Evolutionary conservation across 2,888 invertebrate genomes (phyloP).

Genomic region (Pterobdella sp.): DNA sequence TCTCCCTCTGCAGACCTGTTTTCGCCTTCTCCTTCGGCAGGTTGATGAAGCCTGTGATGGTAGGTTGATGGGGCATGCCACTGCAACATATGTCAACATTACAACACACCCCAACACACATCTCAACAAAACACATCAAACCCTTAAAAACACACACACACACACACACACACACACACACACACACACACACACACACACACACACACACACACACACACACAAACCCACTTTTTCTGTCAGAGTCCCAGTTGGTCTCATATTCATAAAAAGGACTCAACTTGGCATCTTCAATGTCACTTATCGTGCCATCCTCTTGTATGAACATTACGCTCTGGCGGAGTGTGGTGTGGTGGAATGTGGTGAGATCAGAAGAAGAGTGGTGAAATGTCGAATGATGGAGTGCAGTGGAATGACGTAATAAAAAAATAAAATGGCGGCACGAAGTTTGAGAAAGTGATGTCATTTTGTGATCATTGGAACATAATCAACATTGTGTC

Average conservation of each 20-base stretch:
- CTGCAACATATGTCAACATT: background rate
- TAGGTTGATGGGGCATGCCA: background rate
- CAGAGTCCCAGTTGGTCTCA: conserved; percentile 33
- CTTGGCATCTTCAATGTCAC: conserved; percentile 31
- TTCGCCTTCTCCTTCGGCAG: conserved; percentile 19
- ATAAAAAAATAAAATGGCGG: too few species aligned
- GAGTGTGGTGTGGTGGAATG: background rate
- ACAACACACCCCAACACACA: background rate
- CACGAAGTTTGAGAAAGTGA: too few species aligned
- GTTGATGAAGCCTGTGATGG: conserved; percentile 24
- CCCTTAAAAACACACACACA: background rate
- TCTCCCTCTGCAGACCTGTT: conserved; percentile 29
- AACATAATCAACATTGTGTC: too few species aligned
- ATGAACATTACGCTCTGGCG: conserved; percentile 14
- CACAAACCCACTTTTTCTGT: conserved; percentile 27
- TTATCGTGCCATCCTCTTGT: conserved; percentile 27
- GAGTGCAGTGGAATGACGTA: too few species aligned
- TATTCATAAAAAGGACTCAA: conserved; percentile 26
- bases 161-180: background rate
- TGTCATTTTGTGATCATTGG: too few species aligned
- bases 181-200: background rate
- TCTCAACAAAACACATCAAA: background rate
- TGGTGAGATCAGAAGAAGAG: too few species aligned
- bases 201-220: background rate
- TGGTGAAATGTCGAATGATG: too few species aligned